Evolutionary conservation across 2,797 vertebrate species (phyloP).

Genomic region (Poeciliopsis presidionis): DNA sequence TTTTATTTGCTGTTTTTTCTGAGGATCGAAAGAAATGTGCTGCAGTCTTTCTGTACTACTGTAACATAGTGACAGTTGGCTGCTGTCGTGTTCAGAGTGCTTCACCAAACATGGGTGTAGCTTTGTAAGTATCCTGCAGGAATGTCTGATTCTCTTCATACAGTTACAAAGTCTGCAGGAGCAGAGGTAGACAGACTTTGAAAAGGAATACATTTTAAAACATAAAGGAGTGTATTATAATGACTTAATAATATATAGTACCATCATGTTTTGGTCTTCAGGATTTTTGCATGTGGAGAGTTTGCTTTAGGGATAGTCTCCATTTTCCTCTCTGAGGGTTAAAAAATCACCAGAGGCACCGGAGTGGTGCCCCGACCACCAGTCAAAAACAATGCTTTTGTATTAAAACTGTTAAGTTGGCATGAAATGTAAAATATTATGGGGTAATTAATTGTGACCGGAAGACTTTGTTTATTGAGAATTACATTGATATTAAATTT

Average conservation of each 20-base stretch:
- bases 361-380: no score
- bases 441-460: no score
- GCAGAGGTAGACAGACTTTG: neutral
- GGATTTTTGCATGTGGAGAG: neutral
- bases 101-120: neutral
- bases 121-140: neutral
- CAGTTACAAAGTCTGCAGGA: neutral
- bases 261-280: neutral
- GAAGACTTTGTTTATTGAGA: no score
- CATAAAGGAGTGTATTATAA: no score
- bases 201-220: neutral
- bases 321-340: neutral
- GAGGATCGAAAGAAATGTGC: neutral
- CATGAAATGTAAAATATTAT: no score
- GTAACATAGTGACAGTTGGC: neutral
- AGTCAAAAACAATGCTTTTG: no score
- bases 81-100: neutral
- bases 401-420: no score
- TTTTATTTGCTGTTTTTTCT: constrained; percentile 11
- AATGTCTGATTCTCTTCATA: neutral
- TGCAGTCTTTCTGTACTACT: neutral
- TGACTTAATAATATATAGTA: neutral
- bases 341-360: neutral
- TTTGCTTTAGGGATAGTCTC: neutral
- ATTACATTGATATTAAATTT: no score